Conservation (phyloP, 1,140 invertebrate species). For the Saccostrea echinata region DNA sequence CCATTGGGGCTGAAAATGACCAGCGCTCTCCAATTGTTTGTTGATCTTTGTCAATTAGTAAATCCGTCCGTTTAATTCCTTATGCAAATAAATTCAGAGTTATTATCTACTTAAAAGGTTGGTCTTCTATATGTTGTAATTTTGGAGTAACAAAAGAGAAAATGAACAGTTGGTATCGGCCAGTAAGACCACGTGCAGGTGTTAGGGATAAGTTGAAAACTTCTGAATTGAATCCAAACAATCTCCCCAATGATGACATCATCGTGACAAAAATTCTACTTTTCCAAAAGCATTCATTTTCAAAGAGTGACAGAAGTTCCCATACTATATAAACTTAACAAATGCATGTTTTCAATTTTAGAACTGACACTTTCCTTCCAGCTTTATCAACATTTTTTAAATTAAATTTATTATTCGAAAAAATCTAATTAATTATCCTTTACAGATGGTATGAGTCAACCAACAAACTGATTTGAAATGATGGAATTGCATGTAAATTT, state of each 20-base stretch:
- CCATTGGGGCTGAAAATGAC: slow-evolving; percentile 33
- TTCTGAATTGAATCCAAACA: slow-evolving; percentile 31
- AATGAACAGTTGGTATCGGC: not conserved
- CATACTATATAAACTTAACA: not conserved
- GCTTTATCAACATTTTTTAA: not conserved
- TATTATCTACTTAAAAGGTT: slow-evolving; percentile 40
- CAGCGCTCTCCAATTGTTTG: slow-evolving; percentile 30
- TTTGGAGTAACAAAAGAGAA: slow-evolving; percentile 20
- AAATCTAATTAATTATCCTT: not conserved
- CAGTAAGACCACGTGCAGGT: not conserved
- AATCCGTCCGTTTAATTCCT: slow-evolving; percentile 48
- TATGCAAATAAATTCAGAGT: slow-evolving; percentile 34
- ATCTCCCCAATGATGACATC: not conserved
- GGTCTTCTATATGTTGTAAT: slow-evolving; percentile 25
- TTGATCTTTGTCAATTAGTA: slow-evolving; percentile 45
- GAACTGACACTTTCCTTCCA: not conserved
- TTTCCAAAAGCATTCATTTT: slow-evolving; percentile 8
- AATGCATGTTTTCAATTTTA: not conserved
- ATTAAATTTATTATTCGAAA: too few species aligned
- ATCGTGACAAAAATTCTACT: not conserved
- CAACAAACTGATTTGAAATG: not conserved
- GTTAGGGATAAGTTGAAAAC: not conserved
- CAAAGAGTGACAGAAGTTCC: slow-evolving; percentile 5
- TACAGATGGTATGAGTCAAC: not conserved
- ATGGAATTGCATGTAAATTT: too few species aligned